Evolutionary conservation across 2,888 invertebrate species (phyloP), one percentile per base, ranked within the genome.

Genomic region (Prenolepis imparis): DNA sequence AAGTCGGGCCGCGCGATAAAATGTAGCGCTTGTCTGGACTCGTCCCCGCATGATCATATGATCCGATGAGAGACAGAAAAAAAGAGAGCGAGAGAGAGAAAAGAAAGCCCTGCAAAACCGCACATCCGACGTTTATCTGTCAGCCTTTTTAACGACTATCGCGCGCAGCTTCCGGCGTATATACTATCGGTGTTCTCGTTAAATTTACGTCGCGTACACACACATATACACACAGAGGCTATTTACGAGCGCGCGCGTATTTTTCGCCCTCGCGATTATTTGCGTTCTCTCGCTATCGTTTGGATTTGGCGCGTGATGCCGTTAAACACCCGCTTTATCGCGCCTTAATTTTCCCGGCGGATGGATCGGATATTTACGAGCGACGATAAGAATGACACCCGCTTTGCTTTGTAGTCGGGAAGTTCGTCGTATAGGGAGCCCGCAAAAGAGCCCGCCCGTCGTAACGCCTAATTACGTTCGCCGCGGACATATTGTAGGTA

Each of bases 101-200:
- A 66, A 80, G 84, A 86, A 52, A 75, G 36, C 66, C 57, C 61
- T 44, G 55, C 39, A 64, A 57, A 83, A 72, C 68, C 24, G 48
- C 24, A 41, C 55, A 28, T 24, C 70, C 24, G 63, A 52, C 80
- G 87, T 90, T 90, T 88, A 87, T 90, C 90, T 86, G 85, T 72
- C 70, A n/a, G 63, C 61, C 73, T 86, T 90, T 90, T 75, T 90
- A 89, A 90, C 87, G 91, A 89, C 89, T 90, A 90, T 89, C 91
- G 87, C 83, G 87, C 87, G 87, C 88, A 85, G 89, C 89, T 91
- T 90, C 91, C 90, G 89, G 90, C 86, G 87, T 86, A 87, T 74
- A 75, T 78, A 28, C n/a, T 28, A 67, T 75, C 66, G 67, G 24
- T 73, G 77, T 72, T 88, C 86, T 84, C 89, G 89, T 89, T 88